These are phyloP conservation scores for Seriola aureovittata DNA, from an alignment of 2,113 vertebrate species.

Conservation along the genomic window DNA sequence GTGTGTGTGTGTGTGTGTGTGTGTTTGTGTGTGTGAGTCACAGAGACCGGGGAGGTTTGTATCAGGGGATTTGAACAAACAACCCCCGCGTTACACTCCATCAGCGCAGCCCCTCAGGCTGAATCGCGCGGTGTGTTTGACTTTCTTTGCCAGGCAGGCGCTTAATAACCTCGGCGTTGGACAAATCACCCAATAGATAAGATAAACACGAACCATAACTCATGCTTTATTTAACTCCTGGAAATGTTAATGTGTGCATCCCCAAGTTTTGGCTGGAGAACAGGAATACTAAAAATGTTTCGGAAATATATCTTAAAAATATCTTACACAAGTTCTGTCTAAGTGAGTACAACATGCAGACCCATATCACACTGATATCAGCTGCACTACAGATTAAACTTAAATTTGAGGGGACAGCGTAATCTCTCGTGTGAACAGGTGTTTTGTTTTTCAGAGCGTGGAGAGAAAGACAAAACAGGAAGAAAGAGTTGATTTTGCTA, in stretches of 20 bases:
- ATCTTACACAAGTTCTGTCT: not conserved
- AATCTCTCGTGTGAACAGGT: not conserved
- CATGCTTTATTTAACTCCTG: constrained; percentile 34
- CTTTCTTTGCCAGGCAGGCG: constrained; percentile 1
- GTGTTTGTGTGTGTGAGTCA: not conserved
- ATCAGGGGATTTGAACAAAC: constrained; percentile 1
- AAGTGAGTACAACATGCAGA: not conserved
- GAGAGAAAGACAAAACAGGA: no score
- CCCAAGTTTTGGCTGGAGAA: not conserved
- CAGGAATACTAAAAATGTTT: not conserved
- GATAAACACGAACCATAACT: constrained; percentile 29
- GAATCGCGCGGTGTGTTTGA: not conserved
- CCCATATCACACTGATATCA: not conserved
- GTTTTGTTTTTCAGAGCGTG: not conserved
- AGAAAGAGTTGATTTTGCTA: no score
- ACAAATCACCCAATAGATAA: constrained; percentile 29
- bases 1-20: no score
- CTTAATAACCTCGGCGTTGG: constrained; percentile 32
- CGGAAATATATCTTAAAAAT: not conserved
- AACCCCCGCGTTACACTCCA: constrained; percentile 3
- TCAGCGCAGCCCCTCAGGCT: constrained; percentile 21
- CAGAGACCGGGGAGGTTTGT: constrained; percentile 12
- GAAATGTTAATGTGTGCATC: not conserved
- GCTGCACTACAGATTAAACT: not conserved
- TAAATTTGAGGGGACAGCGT: not conserved